phyloP scores from a whole-genome alignment of 2,797 vertebrate species.

The Macroramphosus scolopax region DNA sequence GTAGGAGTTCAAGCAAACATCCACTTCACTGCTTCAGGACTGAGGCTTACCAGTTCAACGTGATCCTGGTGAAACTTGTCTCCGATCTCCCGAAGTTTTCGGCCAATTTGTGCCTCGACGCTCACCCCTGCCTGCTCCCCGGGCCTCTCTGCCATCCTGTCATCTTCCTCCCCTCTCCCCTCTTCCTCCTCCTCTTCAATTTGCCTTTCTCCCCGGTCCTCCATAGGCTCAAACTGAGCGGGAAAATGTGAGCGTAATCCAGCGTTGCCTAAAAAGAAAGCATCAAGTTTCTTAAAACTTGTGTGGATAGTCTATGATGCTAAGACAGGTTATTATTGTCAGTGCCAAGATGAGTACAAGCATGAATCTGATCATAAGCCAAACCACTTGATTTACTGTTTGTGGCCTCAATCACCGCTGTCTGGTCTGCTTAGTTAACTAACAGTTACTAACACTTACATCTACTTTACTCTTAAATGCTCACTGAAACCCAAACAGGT shows the following conservation, averaged over 20 bases:
- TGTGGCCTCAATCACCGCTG: conserved; percentile 26
- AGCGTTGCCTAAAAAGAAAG: conserved; percentile 66
- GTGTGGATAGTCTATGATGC: conserved; percentile 20
- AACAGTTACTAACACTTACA: conserved; percentile 17
- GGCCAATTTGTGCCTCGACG: conserved; percentile 77
- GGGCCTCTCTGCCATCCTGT: conserved; percentile 52
- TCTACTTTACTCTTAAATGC: conserved; percentile 2
- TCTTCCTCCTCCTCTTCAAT: conserved; percentile 54
- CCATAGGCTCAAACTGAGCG: conserved; percentile 69
- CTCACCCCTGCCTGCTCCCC: conserved; percentile 59
- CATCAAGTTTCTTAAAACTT: conserved; percentile 31
- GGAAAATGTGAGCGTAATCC: conserved; percentile 73
- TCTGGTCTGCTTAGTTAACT: conserved; percentile 1
- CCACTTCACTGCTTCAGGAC: background rate
- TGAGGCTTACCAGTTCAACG: conserved; percentile 75
- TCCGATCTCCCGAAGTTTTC: conserved; percentile 81
- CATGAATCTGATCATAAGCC: background rate
- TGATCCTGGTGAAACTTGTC: conserved; percentile 82
- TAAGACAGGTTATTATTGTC: background rate
- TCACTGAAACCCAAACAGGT: conserved; percentile 35
- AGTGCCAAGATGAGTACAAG: background rate
- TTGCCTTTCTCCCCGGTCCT: conserved; percentile 65
- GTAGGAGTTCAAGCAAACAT: too few species aligned
- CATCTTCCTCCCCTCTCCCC: conserved; percentile 59
- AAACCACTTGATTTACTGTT: conserved; percentile 23